Evolutionary conservation across 1,140 invertebrate species (phyloP).

Genomic region (Campoletis sonorensis): DNA sequence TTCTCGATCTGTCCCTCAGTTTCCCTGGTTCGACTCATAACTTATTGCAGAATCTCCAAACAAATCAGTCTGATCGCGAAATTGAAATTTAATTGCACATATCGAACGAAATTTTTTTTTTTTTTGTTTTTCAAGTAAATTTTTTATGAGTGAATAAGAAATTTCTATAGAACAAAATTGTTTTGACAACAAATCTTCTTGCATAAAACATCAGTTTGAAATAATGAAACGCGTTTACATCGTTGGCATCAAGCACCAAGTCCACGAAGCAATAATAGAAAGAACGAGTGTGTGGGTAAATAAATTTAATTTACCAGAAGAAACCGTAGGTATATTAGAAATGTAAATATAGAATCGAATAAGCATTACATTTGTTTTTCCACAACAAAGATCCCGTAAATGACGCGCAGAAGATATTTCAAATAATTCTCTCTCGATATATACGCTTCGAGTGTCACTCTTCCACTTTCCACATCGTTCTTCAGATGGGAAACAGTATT

Average conservation of each 20-base stretch:
- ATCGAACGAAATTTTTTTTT: too few relatives aligned
- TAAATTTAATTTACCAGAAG: background rate
- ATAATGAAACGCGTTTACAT: background rate
- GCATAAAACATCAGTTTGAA: background rate
- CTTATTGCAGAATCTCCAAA: too few relatives aligned
- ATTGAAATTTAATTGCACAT: too few relatives aligned
- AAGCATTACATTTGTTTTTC: background rate
- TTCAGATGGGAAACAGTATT: background rate
- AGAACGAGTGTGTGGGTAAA: background rate
- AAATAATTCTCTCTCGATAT: background rate
- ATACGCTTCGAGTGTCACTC: background rate
- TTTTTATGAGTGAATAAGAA: too few relatives aligned
- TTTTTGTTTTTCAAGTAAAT: too few relatives aligned
- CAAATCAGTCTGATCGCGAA: too few relatives aligned
- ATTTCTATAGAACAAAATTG: too few relatives aligned
- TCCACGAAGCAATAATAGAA: background rate
- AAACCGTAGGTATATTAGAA: background rate
- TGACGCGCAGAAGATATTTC: background rate
- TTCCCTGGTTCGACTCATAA: too few relatives aligned
- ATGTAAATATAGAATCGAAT: background rate
- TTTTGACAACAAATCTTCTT: background rate
- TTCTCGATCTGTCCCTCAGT: too few relatives aligned
- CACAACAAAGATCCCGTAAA: background rate
- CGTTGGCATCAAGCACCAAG: background rate
- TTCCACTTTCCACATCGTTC: too few relatives aligned